Base-by-base conservation (phyloP, 1,140 invertebrate genomes). In the Zaprionus ghesquierei region DNA sequence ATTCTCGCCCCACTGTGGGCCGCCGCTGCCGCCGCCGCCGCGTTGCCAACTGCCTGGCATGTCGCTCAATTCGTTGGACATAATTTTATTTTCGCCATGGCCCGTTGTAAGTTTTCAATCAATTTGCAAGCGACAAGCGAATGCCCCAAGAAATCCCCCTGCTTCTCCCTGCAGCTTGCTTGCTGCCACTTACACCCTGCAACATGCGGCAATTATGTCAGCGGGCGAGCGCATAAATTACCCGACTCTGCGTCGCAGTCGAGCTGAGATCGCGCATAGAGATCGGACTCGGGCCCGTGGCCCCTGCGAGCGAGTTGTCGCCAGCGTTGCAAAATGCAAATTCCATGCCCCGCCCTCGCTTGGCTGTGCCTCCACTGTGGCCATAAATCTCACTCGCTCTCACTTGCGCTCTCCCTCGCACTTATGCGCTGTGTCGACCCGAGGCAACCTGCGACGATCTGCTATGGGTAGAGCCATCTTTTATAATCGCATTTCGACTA, bases 401-500 rank as follows among this genome's bases (percentile, higher is more conserved):
- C 4, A 1, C 12, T 38, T 5, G 2, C n/a, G 8, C n/a, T 79
- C 84, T 89, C 71, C 22, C 18, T 4, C 18, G 3, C 18, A 89
- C 82, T 87, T 84, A 87, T 87, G 82, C 84, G 73, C 82, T 69
- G 69, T 74, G 76, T 79, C 75, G 70, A 64, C 77, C 22, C 6
- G 4, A 4, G 22, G 20, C 33, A 35, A 29, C 6, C 27, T 9
- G 27, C 1, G 58, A 18, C 20, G 22, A 49, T 13, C 15, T 18
- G 15, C 15, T 3, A 13, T 6, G 13, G 15, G 13, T 27, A 9
- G 53, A 60, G 46, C 29, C 56, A 70, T 81, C 71, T 79, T 76
- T 79, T 89, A 82, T 87, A 87, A 87, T 87, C 82, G 84, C 84
- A 89, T 89, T 89, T 80, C 84, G 79, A 89, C 84, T 89, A 89